Percentiles rank a stretch among this genome's conserved stretches.
These are phyloP conservation scores for Aporrectodea caliginosa DNA, from an alignment of 1,140 invertebrate species.

Conservation along the genomic window DNA sequence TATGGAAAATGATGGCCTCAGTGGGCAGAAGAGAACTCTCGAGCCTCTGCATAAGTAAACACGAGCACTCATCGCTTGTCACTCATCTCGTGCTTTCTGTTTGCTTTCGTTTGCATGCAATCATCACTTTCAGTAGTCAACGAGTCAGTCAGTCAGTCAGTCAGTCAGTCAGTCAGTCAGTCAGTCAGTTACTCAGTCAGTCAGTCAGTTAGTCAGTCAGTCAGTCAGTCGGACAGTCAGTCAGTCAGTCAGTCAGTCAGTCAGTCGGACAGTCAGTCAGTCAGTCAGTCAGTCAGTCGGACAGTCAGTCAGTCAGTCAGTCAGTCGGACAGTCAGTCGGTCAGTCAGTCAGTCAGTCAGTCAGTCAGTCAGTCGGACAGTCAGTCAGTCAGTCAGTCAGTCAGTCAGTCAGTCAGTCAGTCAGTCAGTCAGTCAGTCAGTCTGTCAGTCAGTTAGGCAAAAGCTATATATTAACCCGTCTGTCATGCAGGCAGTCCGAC, in stretches of 20 bases:
- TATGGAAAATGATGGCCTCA: no score
- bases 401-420: conserved; percentile 21
- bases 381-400: conserved; percentile 21
- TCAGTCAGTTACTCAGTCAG: conserved; percentile 16
- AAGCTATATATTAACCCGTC: neutral
- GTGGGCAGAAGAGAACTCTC: no score
- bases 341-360: conserved; percentile 15
- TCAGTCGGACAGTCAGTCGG: neutral
- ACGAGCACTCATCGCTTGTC: no score
- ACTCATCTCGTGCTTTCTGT: no score
- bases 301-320: neutral
- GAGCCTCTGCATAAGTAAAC: no score
- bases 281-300: neutral
- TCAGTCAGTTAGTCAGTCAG: conserved; percentile 18
- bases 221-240: conserved; percentile 16
- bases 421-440: conserved; percentile 21
- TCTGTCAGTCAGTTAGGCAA: conserved; percentile 7
- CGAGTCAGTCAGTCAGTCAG: conserved; percentile 15
- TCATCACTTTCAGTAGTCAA: no score
- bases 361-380: conserved; percentile 16
- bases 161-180: conserved; percentile 20
- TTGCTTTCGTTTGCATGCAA: no score
- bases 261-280: conserved; percentile 13
- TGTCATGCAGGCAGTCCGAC: neutral
- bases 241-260: conserved; percentile 21